Percentiles rank a stretch among this genome's conserved stretches.
These are phyloP conservation scores for Alauda arvensis DNA, from an alignment of 2,797 vertebrate species.

Conservation along the genomic window DNA sequence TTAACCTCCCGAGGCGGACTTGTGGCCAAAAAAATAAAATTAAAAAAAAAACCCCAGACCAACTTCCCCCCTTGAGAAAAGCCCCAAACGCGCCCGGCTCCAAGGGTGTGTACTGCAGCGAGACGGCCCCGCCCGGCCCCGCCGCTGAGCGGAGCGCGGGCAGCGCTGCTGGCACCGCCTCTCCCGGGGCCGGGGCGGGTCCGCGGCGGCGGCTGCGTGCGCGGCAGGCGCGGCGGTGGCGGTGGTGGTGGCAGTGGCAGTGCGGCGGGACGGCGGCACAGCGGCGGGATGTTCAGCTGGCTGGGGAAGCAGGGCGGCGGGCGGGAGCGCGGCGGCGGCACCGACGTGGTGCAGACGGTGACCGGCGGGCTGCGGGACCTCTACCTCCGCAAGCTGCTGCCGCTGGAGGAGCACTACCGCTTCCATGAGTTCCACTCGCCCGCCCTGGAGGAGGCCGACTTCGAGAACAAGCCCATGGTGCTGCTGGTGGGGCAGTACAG, in stretches of 20 bases:
- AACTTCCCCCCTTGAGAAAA: rapidly evolving
- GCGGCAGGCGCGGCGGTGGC: not conserved
- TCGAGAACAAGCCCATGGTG: conserved; percentile 96
- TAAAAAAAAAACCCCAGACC: rapidly evolving
- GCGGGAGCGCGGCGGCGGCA: conserved; percentile 68
- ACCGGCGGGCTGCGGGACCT: conserved; percentile 88
- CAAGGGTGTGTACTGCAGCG: rapidly evolving
- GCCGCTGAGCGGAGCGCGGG: not conserved
- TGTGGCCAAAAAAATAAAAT: no score
- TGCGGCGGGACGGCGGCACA: not conserved
- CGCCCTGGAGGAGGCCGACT: conserved; percentile 91
- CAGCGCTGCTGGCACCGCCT: not conserved
- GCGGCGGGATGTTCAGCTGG: conserved; percentile 88
- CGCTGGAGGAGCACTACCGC: conserved; percentile 91
- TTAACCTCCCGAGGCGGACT: not conserved
- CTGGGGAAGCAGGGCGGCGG: conserved; percentile 84
- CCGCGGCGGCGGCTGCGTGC: not conserved
- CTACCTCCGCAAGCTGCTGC: conserved; percentile 88
- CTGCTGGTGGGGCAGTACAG: conserved; percentile 95
- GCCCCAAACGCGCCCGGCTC: rapidly evolving
- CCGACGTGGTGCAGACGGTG: conserved; percentile 89
- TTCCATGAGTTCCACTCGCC: conserved; percentile 97
- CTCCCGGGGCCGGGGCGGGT: not conserved
- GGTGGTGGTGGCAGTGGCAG: not conserved
- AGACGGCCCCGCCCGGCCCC: not conserved